A percentile compares a stretch with the other conserved stretches of the same genome.
These are phyloP conservation scores for Unio delphinus DNA, from an alignment of 2,888 invertebrate species.

Conservation along the genomic window DNA sequence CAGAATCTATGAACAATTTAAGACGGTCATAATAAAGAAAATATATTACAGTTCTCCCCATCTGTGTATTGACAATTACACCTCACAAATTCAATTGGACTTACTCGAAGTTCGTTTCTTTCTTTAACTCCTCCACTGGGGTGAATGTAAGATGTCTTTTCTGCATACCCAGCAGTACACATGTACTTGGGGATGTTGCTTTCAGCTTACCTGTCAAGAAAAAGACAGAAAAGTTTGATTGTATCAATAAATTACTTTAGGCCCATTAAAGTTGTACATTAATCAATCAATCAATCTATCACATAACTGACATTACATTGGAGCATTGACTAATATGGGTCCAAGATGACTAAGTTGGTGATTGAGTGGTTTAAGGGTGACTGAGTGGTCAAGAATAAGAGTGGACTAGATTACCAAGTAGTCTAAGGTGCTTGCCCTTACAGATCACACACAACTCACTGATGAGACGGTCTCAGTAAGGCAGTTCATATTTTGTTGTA, in stretches of 20 bases:
- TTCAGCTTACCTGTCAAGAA: conserved; percentile 58
- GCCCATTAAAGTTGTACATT: not conserved
- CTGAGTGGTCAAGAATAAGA: too few species aligned
- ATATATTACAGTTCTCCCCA: too few species aligned
- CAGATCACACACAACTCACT: too few species aligned
- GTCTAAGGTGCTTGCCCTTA: too few species aligned
- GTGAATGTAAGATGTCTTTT: conserved; percentile 63
- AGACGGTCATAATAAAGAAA: too few species aligned
- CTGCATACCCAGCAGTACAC: conserved; percentile 68
- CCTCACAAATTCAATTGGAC: conserved; percentile 13
- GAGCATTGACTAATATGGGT: not conserved
- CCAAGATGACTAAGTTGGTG: too few species aligned
- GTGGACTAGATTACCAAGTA: too few species aligned
- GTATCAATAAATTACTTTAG: not conserved
- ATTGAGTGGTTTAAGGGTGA: too few species aligned
- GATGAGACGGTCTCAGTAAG: too few species aligned
- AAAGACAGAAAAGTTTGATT: not conserved
- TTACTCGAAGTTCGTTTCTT: conserved; percentile 69
- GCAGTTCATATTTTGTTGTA: too few species aligned
- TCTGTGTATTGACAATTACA: too few species aligned
- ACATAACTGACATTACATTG: not conserved
- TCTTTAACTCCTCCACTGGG: conserved; percentile 61
- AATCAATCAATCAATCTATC: not conserved
- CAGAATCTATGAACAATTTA: too few species aligned
- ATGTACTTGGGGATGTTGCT: conserved; percentile 54